Evolutionary conservation across 2,888 invertebrate species (phyloP).

Genomic region (Apoderus coryli): DNA sequence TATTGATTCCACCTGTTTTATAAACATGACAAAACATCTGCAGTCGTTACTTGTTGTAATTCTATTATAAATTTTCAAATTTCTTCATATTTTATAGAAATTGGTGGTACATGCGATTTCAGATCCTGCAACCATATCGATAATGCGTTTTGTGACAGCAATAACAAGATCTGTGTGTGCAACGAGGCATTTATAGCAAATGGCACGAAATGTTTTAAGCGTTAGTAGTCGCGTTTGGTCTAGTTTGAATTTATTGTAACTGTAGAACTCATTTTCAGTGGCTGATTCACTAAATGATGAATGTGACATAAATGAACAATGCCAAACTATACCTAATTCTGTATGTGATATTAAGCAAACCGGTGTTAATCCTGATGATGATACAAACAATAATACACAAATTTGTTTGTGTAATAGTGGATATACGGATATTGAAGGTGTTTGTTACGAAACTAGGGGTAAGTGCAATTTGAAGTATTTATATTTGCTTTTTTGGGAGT

Average conservation of each 20-base stretch:
- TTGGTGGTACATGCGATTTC: constrained; percentile 18
- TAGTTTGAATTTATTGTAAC: background rate
- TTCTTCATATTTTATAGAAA: no score
- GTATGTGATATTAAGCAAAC: no score
- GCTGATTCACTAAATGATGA: constrained; percentile 14
- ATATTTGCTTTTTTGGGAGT: no score
- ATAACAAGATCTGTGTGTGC: constrained; percentile 16
- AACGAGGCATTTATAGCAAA: constrained; percentile 12
- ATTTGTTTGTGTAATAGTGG: constrained; percentile 9
- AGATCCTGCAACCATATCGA: constrained; percentile 14
- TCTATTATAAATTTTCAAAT: no score
- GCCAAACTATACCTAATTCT: constrained; percentile 15
- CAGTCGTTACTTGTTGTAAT: no score
- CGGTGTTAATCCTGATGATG: background rate
- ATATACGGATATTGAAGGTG: constrained; percentile 9
- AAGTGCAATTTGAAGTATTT: no score
- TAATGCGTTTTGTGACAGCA: constrained; percentile 15
- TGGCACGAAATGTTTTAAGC: constrained; percentile 14
- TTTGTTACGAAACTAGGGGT: constrained; percentile 11
- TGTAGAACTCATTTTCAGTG: constrained; percentile 12
- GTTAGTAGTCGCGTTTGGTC: constrained; percentile 13
- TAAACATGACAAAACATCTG: no score
- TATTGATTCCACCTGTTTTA: no score
- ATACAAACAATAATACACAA: constrained; percentile 1
- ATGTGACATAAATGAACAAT: constrained; percentile 19